phyloP scores from a whole-genome alignment of 1,140 invertebrate genomes.

The Coptotermes formosanus region DNA sequence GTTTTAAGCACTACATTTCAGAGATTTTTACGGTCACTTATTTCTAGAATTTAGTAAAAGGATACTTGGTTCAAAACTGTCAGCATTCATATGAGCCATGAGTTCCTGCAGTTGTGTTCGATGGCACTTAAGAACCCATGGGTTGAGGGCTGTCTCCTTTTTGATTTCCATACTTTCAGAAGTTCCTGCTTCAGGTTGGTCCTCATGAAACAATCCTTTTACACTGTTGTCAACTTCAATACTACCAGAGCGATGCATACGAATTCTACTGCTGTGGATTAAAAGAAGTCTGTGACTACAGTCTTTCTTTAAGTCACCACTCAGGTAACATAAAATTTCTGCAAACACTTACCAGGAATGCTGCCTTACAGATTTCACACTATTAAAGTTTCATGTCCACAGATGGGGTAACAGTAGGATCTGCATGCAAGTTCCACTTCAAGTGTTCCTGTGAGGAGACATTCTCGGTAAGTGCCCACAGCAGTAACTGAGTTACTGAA shows the following conservation, averaged over 20 bases:
- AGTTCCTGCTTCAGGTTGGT: conserved; percentile 38
- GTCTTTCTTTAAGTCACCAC: background rate
- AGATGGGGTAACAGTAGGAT: background rate
- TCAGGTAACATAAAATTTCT: conserved; percentile 11
- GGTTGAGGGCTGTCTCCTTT: conserved; percentile 46
- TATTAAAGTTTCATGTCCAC: conserved; percentile 16
- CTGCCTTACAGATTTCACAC: conserved; percentile 25
- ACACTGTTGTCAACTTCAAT: conserved; percentile 51
- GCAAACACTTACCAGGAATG: conserved; percentile 31
- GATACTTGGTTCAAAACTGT: conserved; percentile 27
- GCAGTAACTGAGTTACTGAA: background rate
- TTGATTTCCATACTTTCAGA: background rate
- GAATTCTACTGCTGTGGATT: conserved; percentile 41
- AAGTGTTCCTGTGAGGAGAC: conserved; percentile 29
- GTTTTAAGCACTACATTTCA: too few relatives aligned
- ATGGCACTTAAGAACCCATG: conserved; percentile 59
- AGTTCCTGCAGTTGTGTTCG: conserved; percentile 31
- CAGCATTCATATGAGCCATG: background rate
- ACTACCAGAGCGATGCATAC: conserved; percentile 47
- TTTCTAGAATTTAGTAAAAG: conserved; percentile 19
- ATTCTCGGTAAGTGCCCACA: conserved; percentile 32
- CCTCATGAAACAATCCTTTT: conserved; percentile 43
- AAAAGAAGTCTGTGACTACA: background rate
- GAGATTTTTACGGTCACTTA: background rate
- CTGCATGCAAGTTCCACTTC: background rate